Conservation (phyloP, 2,797 vertebrate genomes). For the Scomberomorus guttatus region DNA sequence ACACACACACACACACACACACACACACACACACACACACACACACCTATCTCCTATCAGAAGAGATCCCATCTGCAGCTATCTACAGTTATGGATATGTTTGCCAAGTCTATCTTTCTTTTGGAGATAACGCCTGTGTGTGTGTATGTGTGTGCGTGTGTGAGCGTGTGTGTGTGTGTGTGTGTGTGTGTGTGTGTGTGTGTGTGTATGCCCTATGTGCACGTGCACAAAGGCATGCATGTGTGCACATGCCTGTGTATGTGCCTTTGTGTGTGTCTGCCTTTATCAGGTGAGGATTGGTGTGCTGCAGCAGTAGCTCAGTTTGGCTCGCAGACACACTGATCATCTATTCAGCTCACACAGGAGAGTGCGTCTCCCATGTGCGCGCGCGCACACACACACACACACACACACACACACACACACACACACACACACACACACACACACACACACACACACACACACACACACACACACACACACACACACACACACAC, state of each 20-base stretch:
- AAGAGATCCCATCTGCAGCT: conserved; percentile 68
- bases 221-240: not conserved
- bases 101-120: conserved; percentile 71
- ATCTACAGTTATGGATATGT: conserved; percentile 77
- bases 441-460: conserved; percentile 21
- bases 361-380: conserved; percentile 39
- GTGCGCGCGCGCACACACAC: conserved; percentile 22
- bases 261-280: conserved; percentile 8
- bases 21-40: conserved; percentile 41
- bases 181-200: conserved; percentile 6
- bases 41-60: conserved; percentile 60
- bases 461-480: conserved; percentile 21
- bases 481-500: conserved; percentile 27
- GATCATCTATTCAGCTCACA: conserved; percentile 80
- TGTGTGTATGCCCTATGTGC: conserved; percentile 14
- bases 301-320: conserved; percentile 67
- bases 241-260: not conserved
- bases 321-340: conserved; percentile 68
- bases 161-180: conserved; percentile 1
- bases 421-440: conserved; percentile 27
- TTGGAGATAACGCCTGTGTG: conserved; percentile 64
- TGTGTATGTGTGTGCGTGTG: conserved; percentile 26
- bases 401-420: conserved; percentile 25
- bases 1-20: conserved; percentile 18
- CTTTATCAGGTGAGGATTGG: conserved; percentile 64